Conservation (phyloP, 1,140 invertebrate species). For the Meloidogyne floridensis region DNA sequence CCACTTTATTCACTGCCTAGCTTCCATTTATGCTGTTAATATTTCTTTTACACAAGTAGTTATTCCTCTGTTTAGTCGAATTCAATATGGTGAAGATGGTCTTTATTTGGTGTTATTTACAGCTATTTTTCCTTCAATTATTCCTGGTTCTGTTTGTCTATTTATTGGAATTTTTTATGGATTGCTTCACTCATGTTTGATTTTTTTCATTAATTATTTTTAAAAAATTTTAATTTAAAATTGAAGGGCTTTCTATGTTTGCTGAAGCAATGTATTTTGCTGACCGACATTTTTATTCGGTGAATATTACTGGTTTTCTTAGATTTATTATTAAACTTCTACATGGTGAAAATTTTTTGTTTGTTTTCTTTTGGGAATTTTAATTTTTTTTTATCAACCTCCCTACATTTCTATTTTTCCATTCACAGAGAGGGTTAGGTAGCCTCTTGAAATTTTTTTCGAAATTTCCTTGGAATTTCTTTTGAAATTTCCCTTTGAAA, state of each 20-base stretch:
- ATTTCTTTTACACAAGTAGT: slow-evolving; percentile 57
- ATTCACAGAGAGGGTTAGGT: no score
- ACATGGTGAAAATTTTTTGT: slow-evolving; percentile 39
- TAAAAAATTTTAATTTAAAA: neutral
- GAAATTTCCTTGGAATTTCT: no score
- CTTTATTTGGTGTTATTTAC: slow-evolving; percentile 32
- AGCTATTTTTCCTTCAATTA: slow-evolving; percentile 57
- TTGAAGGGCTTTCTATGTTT: slow-evolving; percentile 56
- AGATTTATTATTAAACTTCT: slow-evolving; percentile 37
- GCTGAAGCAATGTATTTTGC: slow-evolving; percentile 61
- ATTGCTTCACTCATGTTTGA: slow-evolving; percentile 54
- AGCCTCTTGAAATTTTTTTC: no score
- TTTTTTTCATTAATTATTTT: neutral
- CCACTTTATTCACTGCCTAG: slow-evolving; percentile 53
- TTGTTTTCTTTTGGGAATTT: no score
- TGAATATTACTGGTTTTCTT: slow-evolving; percentile 3
- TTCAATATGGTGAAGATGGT: slow-evolving; percentile 37
- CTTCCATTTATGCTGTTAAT: slow-evolving; percentile 60
- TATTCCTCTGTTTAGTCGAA: slow-evolving; percentile 44
- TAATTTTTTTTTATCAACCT: no score
- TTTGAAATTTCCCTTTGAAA: no score
- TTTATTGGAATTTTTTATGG: slow-evolving; percentile 61
- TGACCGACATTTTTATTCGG: slow-evolving; percentile 59
- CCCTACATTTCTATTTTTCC: no score
- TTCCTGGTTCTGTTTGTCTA: slow-evolving; percentile 60